Conservation (phyloP, 2,113 vertebrate genomes). For the Asarcornis scutulata region DNA sequence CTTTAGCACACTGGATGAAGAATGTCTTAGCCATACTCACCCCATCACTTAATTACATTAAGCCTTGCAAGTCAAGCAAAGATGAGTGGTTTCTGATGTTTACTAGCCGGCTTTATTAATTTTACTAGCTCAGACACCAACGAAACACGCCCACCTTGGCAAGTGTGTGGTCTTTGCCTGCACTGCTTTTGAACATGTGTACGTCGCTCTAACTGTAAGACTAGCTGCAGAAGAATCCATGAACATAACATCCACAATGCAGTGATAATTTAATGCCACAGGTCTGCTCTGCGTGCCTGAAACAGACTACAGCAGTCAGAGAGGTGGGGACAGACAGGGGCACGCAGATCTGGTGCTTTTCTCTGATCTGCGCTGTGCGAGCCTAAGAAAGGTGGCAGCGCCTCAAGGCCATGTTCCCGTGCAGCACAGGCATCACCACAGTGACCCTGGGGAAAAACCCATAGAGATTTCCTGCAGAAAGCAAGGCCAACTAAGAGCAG, state of each 20-base stretch:
- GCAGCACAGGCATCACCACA: accelerated
- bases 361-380: accelerated
- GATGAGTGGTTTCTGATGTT: neutral
- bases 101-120: neutral
- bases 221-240: neutral
- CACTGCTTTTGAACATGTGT: accelerated
- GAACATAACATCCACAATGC: neutral
- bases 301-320: neutral
- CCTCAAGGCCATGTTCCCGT: neutral
- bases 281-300: neutral
- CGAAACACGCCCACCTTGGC: neutral
- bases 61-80: neutral
- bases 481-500: neutral
- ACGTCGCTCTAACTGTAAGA: neutral
- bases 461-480: neutral
- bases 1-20: neutral
- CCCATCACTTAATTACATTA: neutral
- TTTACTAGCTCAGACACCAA: neutral
- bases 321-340: neutral
- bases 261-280: neutral
- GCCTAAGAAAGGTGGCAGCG: neutral
- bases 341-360: neutral
- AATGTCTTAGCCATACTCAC: accelerated
- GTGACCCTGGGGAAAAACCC: neutral
- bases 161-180: neutral